Conservation (phyloP, 2,113 vertebrate genomes). For the Promerops cafer region DNA sequence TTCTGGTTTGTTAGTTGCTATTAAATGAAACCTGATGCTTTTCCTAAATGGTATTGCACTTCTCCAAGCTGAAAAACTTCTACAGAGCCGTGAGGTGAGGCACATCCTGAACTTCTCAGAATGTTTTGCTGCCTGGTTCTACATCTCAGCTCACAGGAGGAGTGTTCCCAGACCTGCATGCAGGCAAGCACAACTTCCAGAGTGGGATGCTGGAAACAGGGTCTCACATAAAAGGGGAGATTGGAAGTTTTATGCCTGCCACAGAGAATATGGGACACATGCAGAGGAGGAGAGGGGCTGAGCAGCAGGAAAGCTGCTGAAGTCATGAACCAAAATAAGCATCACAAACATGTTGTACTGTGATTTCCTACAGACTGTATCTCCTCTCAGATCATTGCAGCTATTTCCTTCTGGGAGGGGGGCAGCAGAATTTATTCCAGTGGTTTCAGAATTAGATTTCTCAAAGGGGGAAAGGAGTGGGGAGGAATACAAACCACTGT, state of each 20-base stretch:
- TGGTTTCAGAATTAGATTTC: conserved; percentile 40
- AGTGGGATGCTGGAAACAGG: neutral
- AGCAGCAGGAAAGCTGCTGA: neutral
- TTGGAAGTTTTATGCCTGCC: neutral
- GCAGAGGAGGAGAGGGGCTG: neutral
- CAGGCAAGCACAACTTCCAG: neutral
- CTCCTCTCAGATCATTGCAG: neutral
- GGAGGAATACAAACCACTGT: conserved; percentile 3
- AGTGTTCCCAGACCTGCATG: neutral
- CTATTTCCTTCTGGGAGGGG: neutral
- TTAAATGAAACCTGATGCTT: neutral
- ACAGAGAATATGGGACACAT: neutral
- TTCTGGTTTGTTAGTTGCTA: neutral
- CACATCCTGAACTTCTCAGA: neutral
- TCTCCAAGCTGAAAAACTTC: neutral
- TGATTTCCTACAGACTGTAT: neutral
- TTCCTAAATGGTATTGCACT: neutral
- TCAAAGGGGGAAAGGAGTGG: conserved; percentile 11
- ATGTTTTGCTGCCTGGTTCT: neutral
- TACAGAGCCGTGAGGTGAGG: neutral
- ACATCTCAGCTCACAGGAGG: neutral
- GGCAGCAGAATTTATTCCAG: conserved; percentile 3
- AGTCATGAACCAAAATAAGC: neutral
- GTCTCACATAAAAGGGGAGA: neutral
- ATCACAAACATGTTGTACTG: neutral